phyloP scores from a whole-genome alignment of 2,888 invertebrate species.

The Lasioglossum calceatum region DNA sequence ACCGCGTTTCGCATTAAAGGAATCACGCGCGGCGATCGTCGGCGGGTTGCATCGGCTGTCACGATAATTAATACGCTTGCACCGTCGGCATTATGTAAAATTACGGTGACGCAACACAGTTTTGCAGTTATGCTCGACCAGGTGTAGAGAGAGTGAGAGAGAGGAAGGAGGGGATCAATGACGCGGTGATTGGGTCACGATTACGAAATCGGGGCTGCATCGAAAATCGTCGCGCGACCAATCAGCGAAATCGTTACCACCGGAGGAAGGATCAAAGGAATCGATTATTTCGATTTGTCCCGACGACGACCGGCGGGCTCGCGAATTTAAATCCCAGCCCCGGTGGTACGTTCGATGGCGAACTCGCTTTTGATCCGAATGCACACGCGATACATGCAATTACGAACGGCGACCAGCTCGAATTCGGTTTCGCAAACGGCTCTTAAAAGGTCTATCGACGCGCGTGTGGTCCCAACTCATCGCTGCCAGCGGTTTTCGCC shows the following conservation, averaged over 20 bases:
- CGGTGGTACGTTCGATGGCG: constrained; percentile 17
- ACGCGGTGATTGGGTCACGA: constrained; percentile 1
- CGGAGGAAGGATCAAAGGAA: constrained; percentile 29
- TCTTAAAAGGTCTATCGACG: constrained; percentile 64
- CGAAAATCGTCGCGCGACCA: constrained; percentile 13
- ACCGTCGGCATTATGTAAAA: constrained; percentile 35
- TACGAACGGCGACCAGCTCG: constrained; percentile 48
- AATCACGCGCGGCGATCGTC: constrained; percentile 24
- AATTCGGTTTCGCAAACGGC: constrained; percentile 67
- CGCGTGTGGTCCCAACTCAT: constrained; percentile 69
- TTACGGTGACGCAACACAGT: constrained; percentile 30
- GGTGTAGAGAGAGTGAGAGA: neutral
- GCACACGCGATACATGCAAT: constrained; percentile 56
- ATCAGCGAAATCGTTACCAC: constrained; percentile 37
- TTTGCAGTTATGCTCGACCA: neutral
- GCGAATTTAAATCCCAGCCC: neutral
- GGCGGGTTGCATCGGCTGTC: neutral
- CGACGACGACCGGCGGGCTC: constrained; percentile 19
- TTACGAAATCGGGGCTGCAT: constrained; percentile 33
- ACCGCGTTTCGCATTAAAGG: constrained; percentile 3
- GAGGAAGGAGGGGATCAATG: neutral
- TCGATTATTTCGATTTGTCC: constrained; percentile 39
- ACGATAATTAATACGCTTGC: constrained; percentile 34
- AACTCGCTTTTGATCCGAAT: constrained; percentile 55
- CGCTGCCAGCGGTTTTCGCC: constrained; percentile 62